Conservation (phyloP, 2,113 vertebrate species). For the Charadrius vociferus region DNA sequence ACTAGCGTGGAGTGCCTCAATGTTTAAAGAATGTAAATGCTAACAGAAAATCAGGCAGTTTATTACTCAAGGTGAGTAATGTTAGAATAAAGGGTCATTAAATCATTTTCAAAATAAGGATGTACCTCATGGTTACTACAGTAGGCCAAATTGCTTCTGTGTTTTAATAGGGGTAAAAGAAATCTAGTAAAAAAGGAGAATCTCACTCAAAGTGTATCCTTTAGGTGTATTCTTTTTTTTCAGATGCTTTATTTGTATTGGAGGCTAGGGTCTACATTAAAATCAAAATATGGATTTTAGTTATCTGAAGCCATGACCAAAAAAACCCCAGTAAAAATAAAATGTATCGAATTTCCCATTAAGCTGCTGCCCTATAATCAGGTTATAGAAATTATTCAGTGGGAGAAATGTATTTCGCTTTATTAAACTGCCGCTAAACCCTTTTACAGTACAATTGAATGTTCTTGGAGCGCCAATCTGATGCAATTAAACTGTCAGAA, state of each 20-base stretch:
- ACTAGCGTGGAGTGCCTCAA: background rate
- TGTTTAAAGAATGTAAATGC: background rate
- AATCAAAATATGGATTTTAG: slow-evolving; percentile 5
- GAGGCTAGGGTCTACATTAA: background rate
- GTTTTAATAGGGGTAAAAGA: background rate
- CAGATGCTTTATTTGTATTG: background rate
- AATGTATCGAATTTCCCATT: slow-evolving; percentile 58
- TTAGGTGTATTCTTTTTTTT: background rate
- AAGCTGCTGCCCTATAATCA: slow-evolving; percentile 58
- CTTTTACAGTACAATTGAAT: slow-evolving; percentile 62
- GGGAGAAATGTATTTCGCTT: slow-evolving; percentile 53
- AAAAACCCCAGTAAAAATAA: slow-evolving; percentile 17
- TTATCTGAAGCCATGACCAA: background rate
- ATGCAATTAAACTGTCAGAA: slow-evolving; percentile 75
- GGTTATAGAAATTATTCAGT: slow-evolving; percentile 60
- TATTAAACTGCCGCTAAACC: slow-evolving; percentile 59
- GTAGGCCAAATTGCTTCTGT: background rate
- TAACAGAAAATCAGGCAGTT: background rate
- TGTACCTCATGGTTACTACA: background rate
- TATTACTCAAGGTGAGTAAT: background rate
- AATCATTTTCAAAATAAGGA: background rate
- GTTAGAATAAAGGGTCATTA: background rate
- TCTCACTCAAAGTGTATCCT: background rate
- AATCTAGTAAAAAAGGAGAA: background rate
- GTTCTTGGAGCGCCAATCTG: slow-evolving; percentile 49